Evolutionary conservation across 2,888 invertebrate genomes (phyloP), one percentile per base, ranked within the genome.

Genomic region (Sesia bembeciformis): DNA sequence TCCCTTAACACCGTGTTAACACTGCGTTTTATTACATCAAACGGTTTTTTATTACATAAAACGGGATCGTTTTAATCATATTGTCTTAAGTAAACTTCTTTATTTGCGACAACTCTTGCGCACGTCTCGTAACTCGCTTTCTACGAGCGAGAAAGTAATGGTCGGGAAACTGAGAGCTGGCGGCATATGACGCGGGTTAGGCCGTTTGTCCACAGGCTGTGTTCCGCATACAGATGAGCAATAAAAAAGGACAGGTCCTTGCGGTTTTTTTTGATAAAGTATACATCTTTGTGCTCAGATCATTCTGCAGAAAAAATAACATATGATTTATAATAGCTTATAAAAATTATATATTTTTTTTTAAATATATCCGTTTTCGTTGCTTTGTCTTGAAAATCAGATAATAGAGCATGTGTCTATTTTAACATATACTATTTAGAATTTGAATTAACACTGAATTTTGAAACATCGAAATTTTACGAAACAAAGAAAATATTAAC

Each of bases 31-130:
- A 46, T 23, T 46, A 54, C 49, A 42, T 46, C 59, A 64, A 65
- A 61, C 59, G 57, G 57, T 55, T 57, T 57, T 53, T 62, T 60
- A 65, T 64, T 62, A 58, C 57, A 58, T 55, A 42, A 62, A 66
- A 60, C 4, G 4, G 23, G 46, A 46, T 7, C n/a, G 8, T 46
- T 46, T 46, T 46, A 46, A 8, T 46, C 23, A 46, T 46, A 46
- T 7, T 46, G 1, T 46, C 46, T 46, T 8, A 46, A 46, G 51
- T 40, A 51, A 39, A 51, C 51, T 51, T 51, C 39, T 40, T 51
- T 54, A 58, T 58, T 54, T 53, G 56, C 54, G 6, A 51, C 23
- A 46, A 8, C 46, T 46, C 46, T 46, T 23, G 46, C 23, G 46
- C 46, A 23, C n/a, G 8, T 23, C 8, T 46, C 46, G 55, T 61